phyloP scores from a whole-genome alignment of 2,797 vertebrate genomes.

The Microctenopoma lineatum region DNA sequence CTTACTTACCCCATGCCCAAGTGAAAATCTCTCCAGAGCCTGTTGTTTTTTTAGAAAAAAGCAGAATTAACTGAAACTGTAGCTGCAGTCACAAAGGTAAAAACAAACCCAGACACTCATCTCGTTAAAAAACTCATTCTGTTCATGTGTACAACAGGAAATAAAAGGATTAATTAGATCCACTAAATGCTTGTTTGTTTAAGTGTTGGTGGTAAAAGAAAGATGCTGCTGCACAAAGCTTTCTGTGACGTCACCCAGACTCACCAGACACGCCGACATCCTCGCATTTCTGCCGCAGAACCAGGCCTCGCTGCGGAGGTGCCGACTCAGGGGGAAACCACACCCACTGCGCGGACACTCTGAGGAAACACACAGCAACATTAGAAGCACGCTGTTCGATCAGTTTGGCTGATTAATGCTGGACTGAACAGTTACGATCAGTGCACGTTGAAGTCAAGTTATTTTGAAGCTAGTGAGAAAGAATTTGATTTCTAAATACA shows the following conservation, averaged over 20 bases:
- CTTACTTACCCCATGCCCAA: conserved; percentile 82
- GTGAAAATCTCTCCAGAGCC: conserved; percentile 83
- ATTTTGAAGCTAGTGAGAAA: too few species aligned
- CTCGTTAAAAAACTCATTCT: background rate
- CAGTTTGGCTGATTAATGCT: conserved; percentile 1
- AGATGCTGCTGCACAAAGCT: conserved; percentile 16
- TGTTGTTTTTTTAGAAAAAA: conserved; percentile 44
- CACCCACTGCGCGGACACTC: conserved; percentile 55
- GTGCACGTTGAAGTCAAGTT: too few species aligned
- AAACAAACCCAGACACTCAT: background rate
- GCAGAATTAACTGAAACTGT: background rate
- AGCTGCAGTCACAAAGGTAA: conserved; percentile 6
- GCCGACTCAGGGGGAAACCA: conserved; percentile 85
- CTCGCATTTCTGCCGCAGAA: conserved; percentile 86
- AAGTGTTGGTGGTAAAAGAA: background rate
- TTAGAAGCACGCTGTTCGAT: conserved; percentile 4
- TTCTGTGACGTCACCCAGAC: conserved; percentile 28
- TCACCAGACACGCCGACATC: conserved; percentile 87
- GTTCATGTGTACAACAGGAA: background rate
- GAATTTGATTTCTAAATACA: too few species aligned
- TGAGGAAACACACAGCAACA: conserved; percentile 45
- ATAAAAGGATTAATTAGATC: background rate
- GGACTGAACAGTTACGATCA: background rate
- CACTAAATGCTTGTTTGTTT: background rate
- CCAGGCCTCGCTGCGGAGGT: conserved; percentile 75